phyloP scores from a whole-genome alignment of 1,140 invertebrate genomes.

The Schlechtendalia chinensis region DNA sequence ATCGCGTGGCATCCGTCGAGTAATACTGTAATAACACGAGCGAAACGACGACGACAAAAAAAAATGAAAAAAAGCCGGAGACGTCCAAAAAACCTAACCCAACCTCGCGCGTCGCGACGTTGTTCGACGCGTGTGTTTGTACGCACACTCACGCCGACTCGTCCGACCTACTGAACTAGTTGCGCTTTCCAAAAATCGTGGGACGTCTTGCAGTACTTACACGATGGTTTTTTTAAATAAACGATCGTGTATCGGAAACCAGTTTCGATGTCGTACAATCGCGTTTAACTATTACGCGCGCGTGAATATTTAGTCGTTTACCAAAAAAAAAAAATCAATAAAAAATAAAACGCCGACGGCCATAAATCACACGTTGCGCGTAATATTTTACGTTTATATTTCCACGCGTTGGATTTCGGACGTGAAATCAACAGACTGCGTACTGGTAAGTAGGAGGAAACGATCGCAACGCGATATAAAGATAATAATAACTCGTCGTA shows the following conservation, averaged over 20 bases:
- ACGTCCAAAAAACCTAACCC: too few relatives aligned
- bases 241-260: constrained; percentile 12
- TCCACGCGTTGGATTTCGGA: not conserved
- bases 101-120: not conserved
- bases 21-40: not conserved
- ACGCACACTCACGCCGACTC: not conserved
- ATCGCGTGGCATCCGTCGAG: not conserved
- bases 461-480: not conserved
- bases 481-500: not conserved
- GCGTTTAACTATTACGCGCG: not conserved
- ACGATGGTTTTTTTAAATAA: not conserved
- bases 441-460: not conserved
- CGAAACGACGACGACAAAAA: too few relatives aligned
- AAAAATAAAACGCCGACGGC: not conserved
- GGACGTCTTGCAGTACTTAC: not conserved
- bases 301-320: not conserved
- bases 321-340: not conserved
- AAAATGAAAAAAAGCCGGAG: not conserved
- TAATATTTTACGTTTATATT: too few relatives aligned
- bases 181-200: constrained; percentile 34
- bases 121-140: not conserved
- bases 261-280: not conserved
- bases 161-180: constrained; percentile 36
- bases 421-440: not conserved
- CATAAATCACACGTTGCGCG: too few relatives aligned